Evolutionary conservation across 1,140 invertebrate species (phyloP).

Genomic region (Ditylenchus dipsaci): DNA sequence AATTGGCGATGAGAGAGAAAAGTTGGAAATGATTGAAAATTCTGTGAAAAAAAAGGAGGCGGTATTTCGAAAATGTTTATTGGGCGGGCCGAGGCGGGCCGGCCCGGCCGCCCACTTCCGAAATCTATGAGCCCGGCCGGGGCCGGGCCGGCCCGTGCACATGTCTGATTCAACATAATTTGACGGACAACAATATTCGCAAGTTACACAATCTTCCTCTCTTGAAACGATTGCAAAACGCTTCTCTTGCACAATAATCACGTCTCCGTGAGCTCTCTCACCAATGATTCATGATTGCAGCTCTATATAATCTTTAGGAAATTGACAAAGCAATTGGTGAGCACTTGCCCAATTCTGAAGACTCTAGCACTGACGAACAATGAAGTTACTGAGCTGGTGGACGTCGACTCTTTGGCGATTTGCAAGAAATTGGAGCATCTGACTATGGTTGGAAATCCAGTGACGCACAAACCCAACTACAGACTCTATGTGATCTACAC

Average conservation of each 20-base stretch:
- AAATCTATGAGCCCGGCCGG: too few species aligned
- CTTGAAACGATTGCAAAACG: constrained; percentile 79
- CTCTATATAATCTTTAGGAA: constrained; percentile 68
- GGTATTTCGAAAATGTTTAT: too few species aligned
- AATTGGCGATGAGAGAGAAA: too few species aligned
- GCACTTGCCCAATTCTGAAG: constrained; percentile 81
- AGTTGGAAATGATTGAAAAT: too few species aligned
- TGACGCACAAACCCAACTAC: constrained; percentile 82
- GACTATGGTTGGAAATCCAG: constrained; percentile 60
- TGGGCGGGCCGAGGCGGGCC: too few species aligned
- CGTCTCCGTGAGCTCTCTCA: constrained; percentile 73
- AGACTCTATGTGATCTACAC: constrained; percentile 77
- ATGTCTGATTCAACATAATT: too few species aligned
- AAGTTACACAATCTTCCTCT: constrained; percentile 95
- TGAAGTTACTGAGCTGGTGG: constrained; percentile 84
- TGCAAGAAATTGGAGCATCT: constrained; percentile 75
- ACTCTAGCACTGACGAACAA: constrained; percentile 89
- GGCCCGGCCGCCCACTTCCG: too few species aligned
- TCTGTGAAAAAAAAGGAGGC: too few species aligned
- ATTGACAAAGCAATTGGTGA: constrained; percentile 81
- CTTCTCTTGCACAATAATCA: constrained; percentile 93
- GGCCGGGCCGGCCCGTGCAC: too few species aligned
- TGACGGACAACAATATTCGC: constrained; percentile 95
- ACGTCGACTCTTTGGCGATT: constrained; percentile 77
- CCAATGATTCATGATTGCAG: constrained; percentile 17